phyloP scores from a whole-genome alignment of 2,888 invertebrate species.

The Pandemis cinnamomeana region DNA sequence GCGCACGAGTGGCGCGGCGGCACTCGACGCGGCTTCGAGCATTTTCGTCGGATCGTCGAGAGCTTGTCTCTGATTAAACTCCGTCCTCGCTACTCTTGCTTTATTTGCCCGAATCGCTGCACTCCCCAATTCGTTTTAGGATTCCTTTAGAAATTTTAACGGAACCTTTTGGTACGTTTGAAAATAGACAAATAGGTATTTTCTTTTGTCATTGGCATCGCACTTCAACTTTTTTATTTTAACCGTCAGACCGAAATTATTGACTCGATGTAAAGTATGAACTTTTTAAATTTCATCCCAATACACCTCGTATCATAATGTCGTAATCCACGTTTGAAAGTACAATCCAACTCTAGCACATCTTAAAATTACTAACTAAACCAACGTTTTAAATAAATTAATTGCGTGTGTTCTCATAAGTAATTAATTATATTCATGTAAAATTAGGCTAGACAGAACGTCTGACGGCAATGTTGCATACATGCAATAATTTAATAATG shows the following conservation, averaged over 20 bases:
- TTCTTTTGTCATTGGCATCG: slow-evolving; percentile 57
- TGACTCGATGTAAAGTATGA: no score
- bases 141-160: slow-evolving; percentile 14
- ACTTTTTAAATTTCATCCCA: not conserved
- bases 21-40: slow-evolving; percentile 64
- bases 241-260: no score
- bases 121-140: slow-evolving; percentile 29
- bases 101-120: slow-evolving; percentile 29
- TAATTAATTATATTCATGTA: slow-evolving; percentile 16
- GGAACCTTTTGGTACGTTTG: slow-evolving; percentile 1
- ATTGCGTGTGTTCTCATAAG: not conserved
- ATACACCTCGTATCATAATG: not conserved
- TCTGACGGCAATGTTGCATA: slow-evolving; percentile 43
- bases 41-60: slow-evolving; percentile 64
- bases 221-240: no score
- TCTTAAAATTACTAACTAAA: slow-evolving; percentile 1
- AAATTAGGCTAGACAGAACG: slow-evolving; percentile 16
- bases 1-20: slow-evolving; percentile 32
- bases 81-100: slow-evolving; percentile 50
- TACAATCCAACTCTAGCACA: not conserved
- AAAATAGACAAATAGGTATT: slow-evolving; percentile 43
- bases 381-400: slow-evolving; percentile 12
- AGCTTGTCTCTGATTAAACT: slow-evolving; percentile 74
- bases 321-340: not conserved
- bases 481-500: slow-evolving; percentile 48